phyloP scores from a whole-genome alignment of 2,888 invertebrate genomes.

The Drosophila sordidula region DNA sequence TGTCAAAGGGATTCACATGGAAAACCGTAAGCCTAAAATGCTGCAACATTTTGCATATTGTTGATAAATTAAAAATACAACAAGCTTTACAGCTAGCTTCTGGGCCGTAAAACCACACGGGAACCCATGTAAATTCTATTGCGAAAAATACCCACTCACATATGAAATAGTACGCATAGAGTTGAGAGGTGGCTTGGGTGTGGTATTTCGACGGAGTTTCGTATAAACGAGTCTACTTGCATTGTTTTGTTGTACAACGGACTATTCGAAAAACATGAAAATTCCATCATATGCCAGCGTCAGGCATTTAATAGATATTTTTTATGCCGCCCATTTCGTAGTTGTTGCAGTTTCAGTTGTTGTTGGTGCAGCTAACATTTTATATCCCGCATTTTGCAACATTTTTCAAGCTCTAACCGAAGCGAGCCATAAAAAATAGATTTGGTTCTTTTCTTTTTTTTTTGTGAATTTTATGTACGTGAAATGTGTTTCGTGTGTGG shows the following conservation, averaged over 20 bases:
- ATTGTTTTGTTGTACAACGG: constrained; percentile 9
- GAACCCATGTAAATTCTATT: constrained; percentile 45
- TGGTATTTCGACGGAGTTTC: neutral
- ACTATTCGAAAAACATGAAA: constrained; percentile 64
- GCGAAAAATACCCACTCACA: constrained; percentile 12
- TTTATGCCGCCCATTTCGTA: constrained; percentile 35
- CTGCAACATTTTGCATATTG: constrained; percentile 47
- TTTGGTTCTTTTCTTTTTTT: constrained; percentile 20
- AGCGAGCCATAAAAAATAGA: constrained; percentile 48
- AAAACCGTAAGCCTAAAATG: constrained; percentile 25
- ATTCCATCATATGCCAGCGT: constrained; percentile 65
- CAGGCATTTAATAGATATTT: constrained; percentile 62
- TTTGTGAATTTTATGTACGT: constrained; percentile 17
- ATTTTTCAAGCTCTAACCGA: constrained; percentile 59
- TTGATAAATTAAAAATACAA: constrained; percentile 67
- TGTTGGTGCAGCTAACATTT: constrained; percentile 14
- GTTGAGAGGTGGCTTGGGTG: neutral
- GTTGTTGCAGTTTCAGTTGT: constrained; percentile 10
- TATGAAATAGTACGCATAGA: too few species aligned
- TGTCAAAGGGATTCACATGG: constrained; percentile 25
- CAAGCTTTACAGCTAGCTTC: constrained; percentile 53
- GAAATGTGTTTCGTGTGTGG: constrained; percentile 40
- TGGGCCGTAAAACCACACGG: constrained; percentile 24
- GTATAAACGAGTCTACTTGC: constrained; percentile 3
- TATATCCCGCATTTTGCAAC: constrained; percentile 30